These are phyloP conservation scores for Sturnira hondurensis DNA, from an alignment of 2,113 vertebrate species.

Conservation along the genomic window DNA sequence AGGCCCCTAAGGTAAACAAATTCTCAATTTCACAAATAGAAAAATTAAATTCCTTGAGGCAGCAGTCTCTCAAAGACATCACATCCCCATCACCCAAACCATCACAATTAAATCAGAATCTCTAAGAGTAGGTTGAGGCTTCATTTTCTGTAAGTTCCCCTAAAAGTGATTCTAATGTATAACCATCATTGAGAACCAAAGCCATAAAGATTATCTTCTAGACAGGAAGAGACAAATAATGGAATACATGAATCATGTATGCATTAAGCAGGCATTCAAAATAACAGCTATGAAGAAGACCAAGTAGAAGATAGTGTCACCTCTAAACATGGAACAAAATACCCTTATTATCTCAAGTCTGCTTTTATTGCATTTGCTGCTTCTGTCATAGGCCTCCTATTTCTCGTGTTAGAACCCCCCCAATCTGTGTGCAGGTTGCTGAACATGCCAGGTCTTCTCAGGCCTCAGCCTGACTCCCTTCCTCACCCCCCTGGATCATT, in stretches of 20 bases:
- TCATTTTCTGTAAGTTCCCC: neutral
- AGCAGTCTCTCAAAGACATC: neutral
- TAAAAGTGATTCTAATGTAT: neutral
- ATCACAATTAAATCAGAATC: neutral
- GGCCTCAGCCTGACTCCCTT: neutral
- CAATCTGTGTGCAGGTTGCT: neutral
- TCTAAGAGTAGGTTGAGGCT: neutral
- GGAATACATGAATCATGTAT: neutral
- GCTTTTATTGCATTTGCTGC: neutral
- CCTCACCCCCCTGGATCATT: neutral
- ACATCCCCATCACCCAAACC: neutral
- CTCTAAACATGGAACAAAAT: neutral
- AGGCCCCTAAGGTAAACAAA: neutral
- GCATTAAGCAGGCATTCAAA: neutral
- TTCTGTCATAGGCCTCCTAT: neutral
- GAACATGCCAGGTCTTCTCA: neutral
- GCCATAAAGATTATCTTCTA: neutral
- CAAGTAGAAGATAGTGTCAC: neutral
- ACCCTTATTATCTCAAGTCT: neutral
- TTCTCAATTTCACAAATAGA: neutral
- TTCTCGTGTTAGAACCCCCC: neutral
- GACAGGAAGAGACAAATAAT: neutral
- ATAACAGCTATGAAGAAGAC: neutral
- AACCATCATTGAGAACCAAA: neutral
- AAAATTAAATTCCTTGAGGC: neutral